Evolutionary conservation across 2,888 invertebrate genomes (phyloP).

Genomic region (Orchesellides sinensis): DNA sequence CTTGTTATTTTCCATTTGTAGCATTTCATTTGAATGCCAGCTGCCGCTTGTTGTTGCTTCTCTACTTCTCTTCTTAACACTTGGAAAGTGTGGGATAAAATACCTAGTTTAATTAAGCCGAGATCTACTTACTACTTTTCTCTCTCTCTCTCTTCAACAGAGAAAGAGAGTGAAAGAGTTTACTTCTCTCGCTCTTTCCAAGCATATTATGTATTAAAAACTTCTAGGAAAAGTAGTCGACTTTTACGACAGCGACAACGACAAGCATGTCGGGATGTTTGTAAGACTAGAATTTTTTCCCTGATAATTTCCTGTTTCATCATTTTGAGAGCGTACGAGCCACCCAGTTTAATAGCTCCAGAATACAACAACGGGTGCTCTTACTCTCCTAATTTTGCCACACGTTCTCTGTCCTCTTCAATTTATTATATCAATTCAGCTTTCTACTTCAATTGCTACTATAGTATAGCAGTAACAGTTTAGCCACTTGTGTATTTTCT

Average conservation of each 20-base stretch:
- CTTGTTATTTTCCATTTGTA: constrained; percentile 9
- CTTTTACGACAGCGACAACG: constrained; percentile 48
- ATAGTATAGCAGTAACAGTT: constrained; percentile 2
- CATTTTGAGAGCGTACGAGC: constrained; percentile 35
- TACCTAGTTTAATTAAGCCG: constrained; percentile 60
- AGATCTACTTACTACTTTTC: constrained; percentile 32
- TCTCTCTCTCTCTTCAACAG: constrained; percentile 29
- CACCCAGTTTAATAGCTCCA: constrained; percentile 42
- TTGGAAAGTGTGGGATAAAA: constrained; percentile 47
- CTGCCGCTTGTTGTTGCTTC: constrained; percentile 22
- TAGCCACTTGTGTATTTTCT: background rate
- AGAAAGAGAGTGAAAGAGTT: constrained; percentile 24
- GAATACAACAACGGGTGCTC: constrained; percentile 54
- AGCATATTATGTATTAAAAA: constrained; percentile 9
- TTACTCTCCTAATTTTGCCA: constrained; percentile 60
- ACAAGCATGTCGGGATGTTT: constrained; percentile 43
- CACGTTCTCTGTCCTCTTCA: constrained; percentile 46
- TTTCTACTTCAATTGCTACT: no score
- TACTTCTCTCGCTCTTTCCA: constrained; percentile 11
- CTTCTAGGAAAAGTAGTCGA: constrained; percentile 23
- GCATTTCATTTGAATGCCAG: constrained; percentile 23
- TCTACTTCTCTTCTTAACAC: constrained; percentile 45
- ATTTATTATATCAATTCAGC: constrained; percentile 33
- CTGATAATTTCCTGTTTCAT: constrained; percentile 39
- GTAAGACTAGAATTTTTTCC: constrained; percentile 27